Percentiles rank a stretch among this genome's conserved stretches.
Conservation (phyloP, 2,797 vertebrate species). For the Furcifer pardalis region DNA sequence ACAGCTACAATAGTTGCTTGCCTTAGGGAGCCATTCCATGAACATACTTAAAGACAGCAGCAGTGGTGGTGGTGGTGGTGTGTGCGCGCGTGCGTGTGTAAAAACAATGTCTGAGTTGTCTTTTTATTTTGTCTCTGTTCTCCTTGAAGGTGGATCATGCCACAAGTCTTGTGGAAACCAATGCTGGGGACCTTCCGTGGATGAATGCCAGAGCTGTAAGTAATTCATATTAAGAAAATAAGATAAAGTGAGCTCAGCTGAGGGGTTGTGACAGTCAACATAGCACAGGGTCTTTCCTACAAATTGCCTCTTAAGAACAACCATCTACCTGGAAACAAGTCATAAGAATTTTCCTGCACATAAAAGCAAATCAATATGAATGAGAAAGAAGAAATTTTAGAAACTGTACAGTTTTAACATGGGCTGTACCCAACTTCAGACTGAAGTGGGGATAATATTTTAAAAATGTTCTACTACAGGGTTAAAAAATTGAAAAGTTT, state of each 20-base stretch:
- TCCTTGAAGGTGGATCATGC: slow-evolving; percentile 86
- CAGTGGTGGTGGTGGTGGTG: too few relatives aligned
- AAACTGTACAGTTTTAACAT: background rate
- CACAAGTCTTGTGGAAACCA: slow-evolving; percentile 93
- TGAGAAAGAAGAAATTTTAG: background rate
- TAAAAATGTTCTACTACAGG: too few relatives aligned
- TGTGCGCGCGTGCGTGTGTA: background rate
- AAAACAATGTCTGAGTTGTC: slow-evolving; percentile 2
- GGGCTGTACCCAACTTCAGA: background rate
- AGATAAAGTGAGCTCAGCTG: background rate
- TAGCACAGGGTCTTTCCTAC: background rate
- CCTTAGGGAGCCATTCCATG: background rate
- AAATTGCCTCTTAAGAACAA: background rate
- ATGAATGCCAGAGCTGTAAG: slow-evolving; percentile 96
- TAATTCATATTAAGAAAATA: slow-evolving; percentile 48
- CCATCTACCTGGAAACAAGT: background rate
- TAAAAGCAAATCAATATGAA: background rate
- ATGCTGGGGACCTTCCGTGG: slow-evolving; percentile 94
- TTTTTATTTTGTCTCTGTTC: slow-evolving; percentile 23
- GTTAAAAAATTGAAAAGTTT: too few relatives aligned
- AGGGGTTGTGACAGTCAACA: background rate
- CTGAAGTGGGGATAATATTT: background rate
- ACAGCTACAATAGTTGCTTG: background rate
- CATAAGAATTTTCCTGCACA: background rate
- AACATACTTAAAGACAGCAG: background rate